phyloP scores from a whole-genome alignment of 2,888 invertebrate species.

The Brenthis daphne region DNA sequence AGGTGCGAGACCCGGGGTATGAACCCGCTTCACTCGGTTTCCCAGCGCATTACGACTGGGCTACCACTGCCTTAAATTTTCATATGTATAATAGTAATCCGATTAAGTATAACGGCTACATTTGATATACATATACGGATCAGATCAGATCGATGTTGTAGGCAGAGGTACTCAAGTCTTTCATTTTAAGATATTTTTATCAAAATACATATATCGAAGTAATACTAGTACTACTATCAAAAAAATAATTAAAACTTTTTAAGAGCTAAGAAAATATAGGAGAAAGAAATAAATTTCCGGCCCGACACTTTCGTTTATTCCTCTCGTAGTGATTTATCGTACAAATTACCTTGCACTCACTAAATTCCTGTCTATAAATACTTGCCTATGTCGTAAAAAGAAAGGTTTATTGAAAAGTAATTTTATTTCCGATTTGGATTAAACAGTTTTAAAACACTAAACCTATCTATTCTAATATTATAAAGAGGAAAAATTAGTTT shows the following conservation, averaged over 20 bases:
- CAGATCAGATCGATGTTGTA: too few relatives aligned
- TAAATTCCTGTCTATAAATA: conserved; percentile 37
- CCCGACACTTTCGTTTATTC: conserved; percentile 71
- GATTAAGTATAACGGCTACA: too few relatives aligned
- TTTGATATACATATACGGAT: too few relatives aligned
- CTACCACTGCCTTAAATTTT: too few relatives aligned
- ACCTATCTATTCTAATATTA: too few relatives aligned
- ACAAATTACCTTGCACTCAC: conserved; percentile 50
- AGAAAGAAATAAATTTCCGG: conserved; percentile 72
- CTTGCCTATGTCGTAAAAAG: conserved; percentile 12
- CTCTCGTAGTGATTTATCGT: conserved; percentile 64
- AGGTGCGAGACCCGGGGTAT: too few relatives aligned
- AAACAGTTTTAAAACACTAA: neutral
- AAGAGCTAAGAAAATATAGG: conserved; percentile 67
- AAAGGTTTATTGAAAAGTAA: conserved; percentile 15
- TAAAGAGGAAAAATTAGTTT: too few relatives aligned
- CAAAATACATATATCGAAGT: conserved; percentile 44
- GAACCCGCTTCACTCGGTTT: too few relatives aligned
- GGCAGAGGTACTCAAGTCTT: too few relatives aligned
- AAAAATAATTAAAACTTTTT: conserved; percentile 77
- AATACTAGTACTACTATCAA: conserved; percentile 64
- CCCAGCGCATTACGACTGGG: too few relatives aligned
- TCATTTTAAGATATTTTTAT: too few relatives aligned
- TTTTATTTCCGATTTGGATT: conserved; percentile 13
- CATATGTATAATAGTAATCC: too few relatives aligned